Evolutionary conservation across 2,113 vertebrate genomes (phyloP), one percentile per base, ranked within the genome.

Genomic region (Camelus dromedarius): DNA sequence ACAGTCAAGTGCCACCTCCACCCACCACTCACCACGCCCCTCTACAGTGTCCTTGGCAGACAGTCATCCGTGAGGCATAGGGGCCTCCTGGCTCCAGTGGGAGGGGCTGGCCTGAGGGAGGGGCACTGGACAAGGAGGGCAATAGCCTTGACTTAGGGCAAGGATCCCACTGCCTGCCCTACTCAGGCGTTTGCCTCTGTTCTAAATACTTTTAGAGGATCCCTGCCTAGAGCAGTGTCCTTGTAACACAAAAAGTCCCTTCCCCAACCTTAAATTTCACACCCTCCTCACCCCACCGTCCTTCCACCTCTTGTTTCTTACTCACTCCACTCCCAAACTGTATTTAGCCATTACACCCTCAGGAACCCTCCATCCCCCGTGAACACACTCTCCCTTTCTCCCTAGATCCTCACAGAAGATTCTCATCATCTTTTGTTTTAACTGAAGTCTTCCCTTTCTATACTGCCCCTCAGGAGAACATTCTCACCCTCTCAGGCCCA

Each of bases 1-100:
- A 8, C 19, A 83, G 80, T 16, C 28, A n/a, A 48, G 35, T 0
- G 0, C 30, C 67, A 20, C 35, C 52, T 28, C 4, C 24, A 50
- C 11, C 15, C 19, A 52, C 24, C 9, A 0, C 46, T 81, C 5
- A 42, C 56, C 14, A 3, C 24, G 3, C 10, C 1, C 10, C 28
- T n/a, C 32, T 5, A 50, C 12, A 11, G 32, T 7, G 22, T 20
- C 54, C 48, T 62, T 30, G 70, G 15, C 54, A 42, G 58, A 35
- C 0, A 5, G 13, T 52, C 56, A 48, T 13, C 13, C 11, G 32
- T 38, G 75, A 60, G 11, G 35, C 38, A 8, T 0, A 30, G 32
- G 73, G n/a, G 60, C 30, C 56, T 95, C 72, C 42, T n/a, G 81
- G 13, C 11, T 80, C 38, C 19, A 35, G 2, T 0, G 8, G 38